A percentile compares a stretch with the other conserved stretches of the same genome.
These are phyloP conservation scores for Porites rus DNA, from an alignment of 92 coral and sea anemone species.

Conservation along the genomic window DNA sequence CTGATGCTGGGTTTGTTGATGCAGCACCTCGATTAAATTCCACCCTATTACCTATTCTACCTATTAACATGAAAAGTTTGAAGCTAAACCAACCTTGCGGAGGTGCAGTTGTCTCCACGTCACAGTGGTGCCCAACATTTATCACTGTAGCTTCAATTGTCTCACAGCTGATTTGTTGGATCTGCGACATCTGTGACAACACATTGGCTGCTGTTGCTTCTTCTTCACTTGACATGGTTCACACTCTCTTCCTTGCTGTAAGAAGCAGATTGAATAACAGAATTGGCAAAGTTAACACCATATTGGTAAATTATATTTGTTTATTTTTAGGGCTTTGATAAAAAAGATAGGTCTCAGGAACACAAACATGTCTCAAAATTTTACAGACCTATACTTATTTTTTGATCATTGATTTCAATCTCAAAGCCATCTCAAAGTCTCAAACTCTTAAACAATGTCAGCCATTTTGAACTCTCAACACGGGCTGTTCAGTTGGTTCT, in stretches of 20 bases:
- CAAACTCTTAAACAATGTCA: too few relatives aligned
- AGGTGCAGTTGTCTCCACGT: conserved; percentile 87
- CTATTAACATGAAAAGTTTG: background rate
- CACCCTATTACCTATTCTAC: background rate
- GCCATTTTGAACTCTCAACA: too few relatives aligned
- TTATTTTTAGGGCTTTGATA: too few relatives aligned
- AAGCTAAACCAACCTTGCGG: conserved; percentile 63
- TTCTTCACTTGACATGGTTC: conserved; percentile 97
- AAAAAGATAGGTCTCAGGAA: too few relatives aligned
- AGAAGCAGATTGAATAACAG: background rate
- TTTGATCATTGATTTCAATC: too few relatives aligned
- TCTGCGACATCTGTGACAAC: conserved; percentile 98
- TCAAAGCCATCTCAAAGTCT: too few relatives aligned
- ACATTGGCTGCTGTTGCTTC: conserved; percentile 99
- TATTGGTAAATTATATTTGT: too few relatives aligned
- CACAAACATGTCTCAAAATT: too few relatives aligned
- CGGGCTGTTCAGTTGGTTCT: too few relatives aligned
- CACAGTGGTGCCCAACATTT: conserved; percentile 98
- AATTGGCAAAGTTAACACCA: background rate
- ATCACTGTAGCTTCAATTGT: conserved; percentile 90
- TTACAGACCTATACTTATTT: too few relatives aligned
- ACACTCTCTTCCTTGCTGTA: background rate
- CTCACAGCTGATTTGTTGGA: conserved; percentile 87
- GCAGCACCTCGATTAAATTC: too few relatives aligned
- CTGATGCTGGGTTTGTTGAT: too few relatives aligned